These are phyloP conservation scores for Solenopsis fugax DNA, from an alignment of 1,140 invertebrate genomes.

Conservation along the genomic window DNA sequence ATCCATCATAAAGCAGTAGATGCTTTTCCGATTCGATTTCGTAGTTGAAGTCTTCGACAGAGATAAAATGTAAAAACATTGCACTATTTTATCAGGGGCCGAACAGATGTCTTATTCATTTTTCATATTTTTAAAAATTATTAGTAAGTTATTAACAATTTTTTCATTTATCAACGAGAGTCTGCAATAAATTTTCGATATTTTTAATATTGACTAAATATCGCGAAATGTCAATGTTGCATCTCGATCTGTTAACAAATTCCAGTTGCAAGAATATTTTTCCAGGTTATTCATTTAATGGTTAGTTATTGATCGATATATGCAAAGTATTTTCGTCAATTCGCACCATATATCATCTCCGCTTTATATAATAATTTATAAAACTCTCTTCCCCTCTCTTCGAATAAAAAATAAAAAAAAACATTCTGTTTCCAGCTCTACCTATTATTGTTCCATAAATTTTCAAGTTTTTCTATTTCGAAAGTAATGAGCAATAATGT, in stretches of 20 bases:
- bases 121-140: slow-evolving; percentile 17
- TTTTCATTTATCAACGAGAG: not conserved
- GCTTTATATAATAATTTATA: not conserved
- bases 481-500: not conserved
- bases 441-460: not conserved
- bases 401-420: not conserved
- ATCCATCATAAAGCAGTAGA: slow-evolving; percentile 26
- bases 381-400: not conserved
- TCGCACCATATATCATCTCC: not conserved
- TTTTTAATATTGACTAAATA: not conserved
- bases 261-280: not conserved
- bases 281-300: not conserved
- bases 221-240: not conserved
- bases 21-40: not conserved
- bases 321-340: not conserved
- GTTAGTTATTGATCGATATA: not conserved
- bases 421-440: not conserved
- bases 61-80: slow-evolving; percentile 39
- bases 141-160: not conserved
- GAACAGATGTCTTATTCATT: not conserved
- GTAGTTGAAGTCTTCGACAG: not conserved
- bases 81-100: slow-evolving; percentile 8
- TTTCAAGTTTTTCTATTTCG: not conserved
- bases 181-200: slow-evolving; percentile 16
- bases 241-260: not conserved